A percentile compares a stretch with the other conserved stretches of the same genome.
Evolutionary conservation across 2,113 vertebrate species (phyloP).

Genomic region (Microtus pennsylvanicus): DNA sequence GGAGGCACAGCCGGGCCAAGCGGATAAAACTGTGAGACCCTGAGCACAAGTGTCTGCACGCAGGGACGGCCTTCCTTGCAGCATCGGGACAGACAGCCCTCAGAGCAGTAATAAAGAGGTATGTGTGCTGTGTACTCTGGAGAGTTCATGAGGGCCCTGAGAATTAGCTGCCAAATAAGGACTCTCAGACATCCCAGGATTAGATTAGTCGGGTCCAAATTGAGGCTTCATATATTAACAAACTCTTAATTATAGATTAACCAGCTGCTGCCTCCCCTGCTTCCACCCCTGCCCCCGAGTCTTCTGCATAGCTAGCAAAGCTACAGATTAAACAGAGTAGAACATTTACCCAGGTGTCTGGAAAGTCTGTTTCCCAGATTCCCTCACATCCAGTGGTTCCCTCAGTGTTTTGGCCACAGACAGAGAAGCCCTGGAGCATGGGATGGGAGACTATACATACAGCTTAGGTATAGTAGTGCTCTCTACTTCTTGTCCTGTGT

Average conservation of each 20-base stretch:
- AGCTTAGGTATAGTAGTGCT: background rate
- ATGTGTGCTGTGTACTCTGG: background rate
- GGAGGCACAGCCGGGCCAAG: background rate
- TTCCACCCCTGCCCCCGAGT: background rate
- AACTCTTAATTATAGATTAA: slow-evolving; percentile 56
- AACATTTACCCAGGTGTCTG: slow-evolving; percentile 43
- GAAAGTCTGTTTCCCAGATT: slow-evolving; percentile 15
- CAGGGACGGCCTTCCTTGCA: background rate
- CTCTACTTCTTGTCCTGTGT: background rate
- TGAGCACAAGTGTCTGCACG: background rate
- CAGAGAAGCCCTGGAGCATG: background rate
- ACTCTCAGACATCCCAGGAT: background rate
- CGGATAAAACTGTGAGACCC: background rate
- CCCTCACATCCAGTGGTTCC: background rate
- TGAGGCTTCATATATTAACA: slow-evolving; percentile 53
- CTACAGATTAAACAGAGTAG: slow-evolving; percentile 7
- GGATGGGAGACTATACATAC: background rate
- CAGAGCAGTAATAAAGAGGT: background rate
- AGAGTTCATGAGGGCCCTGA: background rate
- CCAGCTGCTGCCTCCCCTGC: slow-evolving; percentile 8
- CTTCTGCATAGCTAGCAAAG: slow-evolving; percentile 13
- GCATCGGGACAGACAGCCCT: background rate
- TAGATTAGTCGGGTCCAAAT: background rate
- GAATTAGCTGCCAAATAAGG: slow-evolving; percentile 12
- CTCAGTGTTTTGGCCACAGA: background rate